Percentiles rank a stretch among this genome's conserved stretches.
These are phyloP conservation scores for Panthera uncia DNA, from an alignment of 2,113 vertebrate species.

Conservation along the genomic window DNA sequence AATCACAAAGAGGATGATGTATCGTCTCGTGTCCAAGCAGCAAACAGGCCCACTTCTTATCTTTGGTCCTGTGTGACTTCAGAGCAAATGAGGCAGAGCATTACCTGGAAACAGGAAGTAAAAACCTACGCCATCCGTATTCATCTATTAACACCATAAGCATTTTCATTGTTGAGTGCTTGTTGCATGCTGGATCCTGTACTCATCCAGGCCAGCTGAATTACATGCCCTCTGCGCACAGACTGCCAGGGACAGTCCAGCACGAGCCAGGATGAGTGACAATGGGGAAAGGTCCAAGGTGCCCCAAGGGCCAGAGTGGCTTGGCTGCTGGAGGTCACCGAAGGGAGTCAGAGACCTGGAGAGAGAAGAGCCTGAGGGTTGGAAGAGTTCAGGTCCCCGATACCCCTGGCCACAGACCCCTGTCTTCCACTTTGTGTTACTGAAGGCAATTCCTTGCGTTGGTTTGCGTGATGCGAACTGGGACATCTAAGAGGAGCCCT, in stretches of 20 bases:
- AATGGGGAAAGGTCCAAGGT: not conserved
- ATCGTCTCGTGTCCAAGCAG: not conserved
- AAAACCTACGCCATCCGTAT: not conserved
- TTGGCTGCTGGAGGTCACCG: not conserved
- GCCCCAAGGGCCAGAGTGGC: not conserved
- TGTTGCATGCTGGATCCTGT: not conserved
- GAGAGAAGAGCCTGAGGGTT: not conserved
- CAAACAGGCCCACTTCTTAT: not conserved
- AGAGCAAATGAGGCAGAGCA: conserved; percentile 39
- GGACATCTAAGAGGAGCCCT: not conserved
- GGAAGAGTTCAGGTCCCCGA: not conserved
- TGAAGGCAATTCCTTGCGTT: not conserved
- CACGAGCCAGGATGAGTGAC: not conserved
- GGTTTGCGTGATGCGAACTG: not conserved
- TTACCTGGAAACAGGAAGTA: conserved; percentile 53
- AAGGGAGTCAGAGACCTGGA: not conserved
- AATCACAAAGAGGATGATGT: not conserved
- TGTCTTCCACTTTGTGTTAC: not conserved
- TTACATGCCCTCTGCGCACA: not conserved
- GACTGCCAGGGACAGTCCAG: not conserved
- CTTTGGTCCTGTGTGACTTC: not conserved
- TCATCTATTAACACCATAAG: not conserved
- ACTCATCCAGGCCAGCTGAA: not conserved
- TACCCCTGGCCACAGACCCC: not conserved
- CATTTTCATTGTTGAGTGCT: not conserved